Evolutionary conservation across 2,888 invertebrate species (phyloP).

Genomic region (Caenorhabditis afra): DNA sequence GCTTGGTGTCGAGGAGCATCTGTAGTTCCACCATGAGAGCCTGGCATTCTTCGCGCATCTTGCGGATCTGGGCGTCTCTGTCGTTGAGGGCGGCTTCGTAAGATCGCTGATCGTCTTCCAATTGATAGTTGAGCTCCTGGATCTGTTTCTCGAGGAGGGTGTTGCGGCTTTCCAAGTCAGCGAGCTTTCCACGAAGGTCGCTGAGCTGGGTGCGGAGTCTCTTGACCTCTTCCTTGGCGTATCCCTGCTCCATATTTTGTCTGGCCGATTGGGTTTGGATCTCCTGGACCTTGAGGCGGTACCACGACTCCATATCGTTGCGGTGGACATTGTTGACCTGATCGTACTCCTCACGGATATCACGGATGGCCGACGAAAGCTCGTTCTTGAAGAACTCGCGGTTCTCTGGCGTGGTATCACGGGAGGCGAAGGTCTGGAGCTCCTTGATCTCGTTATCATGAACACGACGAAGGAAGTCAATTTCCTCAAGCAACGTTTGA

Average conservation of each 20-base stretch:
- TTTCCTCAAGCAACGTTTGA: slow-evolving; percentile 83
- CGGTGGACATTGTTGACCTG: slow-evolving; percentile 81
- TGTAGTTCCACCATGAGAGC: slow-evolving; percentile 82
- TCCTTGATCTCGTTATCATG: slow-evolving; percentile 83
- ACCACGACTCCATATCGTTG: slow-evolving; percentile 82
- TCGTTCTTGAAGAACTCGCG: slow-evolving; percentile 84
- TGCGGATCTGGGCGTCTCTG: slow-evolving; percentile 80
- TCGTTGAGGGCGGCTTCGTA: slow-evolving; percentile 82
- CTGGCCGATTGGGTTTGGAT: slow-evolving; percentile 82
- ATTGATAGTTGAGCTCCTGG: slow-evolving; percentile 82
- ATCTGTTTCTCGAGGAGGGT: slow-evolving; percentile 82
- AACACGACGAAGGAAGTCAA: slow-evolving; percentile 83
- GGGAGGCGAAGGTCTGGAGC: slow-evolving; percentile 82
- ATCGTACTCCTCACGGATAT: slow-evolving; percentile 83
- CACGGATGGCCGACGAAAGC: slow-evolving; percentile 82
- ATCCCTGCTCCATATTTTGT: slow-evolving; percentile 81
- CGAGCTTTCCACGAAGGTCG: slow-evolving; percentile 82
- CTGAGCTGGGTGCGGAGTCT: slow-evolving; percentile 81
- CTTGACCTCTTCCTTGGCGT: slow-evolving; percentile 82
- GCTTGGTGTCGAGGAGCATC: slow-evolving; percentile 83
- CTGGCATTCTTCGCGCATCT: slow-evolving; percentile 81
- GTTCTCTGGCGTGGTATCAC: slow-evolving; percentile 83
- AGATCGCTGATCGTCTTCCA: slow-evolving; percentile 82
- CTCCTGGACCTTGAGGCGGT: slow-evolving; percentile 83
- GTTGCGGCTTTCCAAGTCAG: slow-evolving; percentile 82